These are phyloP conservation scores for Oceanodroma tethys DNA, from an alignment of 2,113 vertebrate species.

Conservation along the genomic window DNA sequence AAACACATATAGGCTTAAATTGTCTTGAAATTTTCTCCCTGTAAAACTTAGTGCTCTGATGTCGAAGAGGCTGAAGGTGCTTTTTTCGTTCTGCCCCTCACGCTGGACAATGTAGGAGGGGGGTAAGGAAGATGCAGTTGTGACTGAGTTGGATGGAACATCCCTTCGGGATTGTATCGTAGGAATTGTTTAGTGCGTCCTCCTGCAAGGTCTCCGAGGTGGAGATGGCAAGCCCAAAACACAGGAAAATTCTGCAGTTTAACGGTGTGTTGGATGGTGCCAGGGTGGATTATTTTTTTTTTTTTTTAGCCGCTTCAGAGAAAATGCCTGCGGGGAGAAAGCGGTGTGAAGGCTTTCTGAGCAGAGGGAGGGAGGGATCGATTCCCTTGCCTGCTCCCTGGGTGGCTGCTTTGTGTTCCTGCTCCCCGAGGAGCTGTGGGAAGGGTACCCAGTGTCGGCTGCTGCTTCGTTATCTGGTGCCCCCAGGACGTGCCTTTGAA, in stretches of 20 bases:
- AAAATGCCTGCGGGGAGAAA: not conserved
- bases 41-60: not conserved
- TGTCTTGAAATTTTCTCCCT: not conserved
- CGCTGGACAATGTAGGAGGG: accelerated
- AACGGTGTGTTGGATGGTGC: not conserved
- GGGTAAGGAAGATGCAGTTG: not conserved
- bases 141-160: not conserved
- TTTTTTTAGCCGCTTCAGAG: not conserved
- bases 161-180: no score
- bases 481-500: not conserved
- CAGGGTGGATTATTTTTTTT: not conserved
- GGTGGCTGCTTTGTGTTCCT: not conserved
- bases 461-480: not conserved
- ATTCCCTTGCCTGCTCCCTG: not conserved
- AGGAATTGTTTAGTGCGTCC: not conserved
- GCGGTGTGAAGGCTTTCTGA: not conserved
- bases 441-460: not conserved
- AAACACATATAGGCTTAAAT: not conserved
- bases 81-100: not conserved
- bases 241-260: not conserved
- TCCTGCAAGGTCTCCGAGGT: not conserved
- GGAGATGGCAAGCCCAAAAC: not conserved
- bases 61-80: no score
- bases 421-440: not conserved
- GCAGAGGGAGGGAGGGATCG: not conserved